Evolutionary conservation across 2,888 invertebrate species (phyloP).

Genomic region (Cylloceria caligata): DNA sequence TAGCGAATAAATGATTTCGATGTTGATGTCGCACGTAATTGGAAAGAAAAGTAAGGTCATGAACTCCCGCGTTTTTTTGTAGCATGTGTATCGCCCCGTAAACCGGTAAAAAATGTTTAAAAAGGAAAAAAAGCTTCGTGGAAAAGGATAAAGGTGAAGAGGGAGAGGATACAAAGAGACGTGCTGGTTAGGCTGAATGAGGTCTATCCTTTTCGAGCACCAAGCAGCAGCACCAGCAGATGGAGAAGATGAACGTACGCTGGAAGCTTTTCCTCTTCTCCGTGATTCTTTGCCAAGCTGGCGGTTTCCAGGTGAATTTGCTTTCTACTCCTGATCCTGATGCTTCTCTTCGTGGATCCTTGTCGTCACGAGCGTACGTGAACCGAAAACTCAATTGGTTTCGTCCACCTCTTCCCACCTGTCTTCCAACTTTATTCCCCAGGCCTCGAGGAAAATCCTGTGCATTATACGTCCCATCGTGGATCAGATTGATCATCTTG

Average conservation of each 20-base stretch:
- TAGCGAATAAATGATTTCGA: conserved; percentile 1
- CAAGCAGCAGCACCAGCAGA: not conserved
- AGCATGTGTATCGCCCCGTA: conserved; percentile 7
- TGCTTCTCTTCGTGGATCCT: conserved; percentile 41
- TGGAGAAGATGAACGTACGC: conserved; percentile 5
- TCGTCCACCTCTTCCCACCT: conserved; percentile 20
- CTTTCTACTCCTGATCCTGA: conserved; percentile 31
- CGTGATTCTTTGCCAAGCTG: conserved; percentile 53
- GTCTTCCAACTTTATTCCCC: conserved; percentile 9
- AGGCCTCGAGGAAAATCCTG: conserved; percentile 30
- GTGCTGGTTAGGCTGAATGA: conserved; percentile 46
- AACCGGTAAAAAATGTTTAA: conserved; percentile 52
- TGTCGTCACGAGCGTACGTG: conserved; percentile 49
- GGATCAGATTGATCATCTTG: conserved; percentile 49
- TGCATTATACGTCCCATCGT: conserved; percentile 37
- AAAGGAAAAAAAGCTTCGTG: conserved; percentile 43
- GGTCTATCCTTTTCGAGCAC: conserved; percentile 42
- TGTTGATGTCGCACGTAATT: not conserved
- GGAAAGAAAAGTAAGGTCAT: not conserved
- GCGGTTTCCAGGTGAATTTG: conserved; percentile 49
- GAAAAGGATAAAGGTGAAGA: conserved; percentile 45
- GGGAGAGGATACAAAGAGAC: conserved; percentile 30
- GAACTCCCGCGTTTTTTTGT: not conserved
- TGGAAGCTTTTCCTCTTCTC: conserved; percentile 35
- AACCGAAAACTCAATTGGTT: conserved; percentile 51